A percentile compares a stretch with the other conserved stretches of the same genome.
These are phyloP conservation scores for Lipophrys pholis DNA, from an alignment of 2,113 vertebrate genomes.

Conservation along the genomic window DNA sequence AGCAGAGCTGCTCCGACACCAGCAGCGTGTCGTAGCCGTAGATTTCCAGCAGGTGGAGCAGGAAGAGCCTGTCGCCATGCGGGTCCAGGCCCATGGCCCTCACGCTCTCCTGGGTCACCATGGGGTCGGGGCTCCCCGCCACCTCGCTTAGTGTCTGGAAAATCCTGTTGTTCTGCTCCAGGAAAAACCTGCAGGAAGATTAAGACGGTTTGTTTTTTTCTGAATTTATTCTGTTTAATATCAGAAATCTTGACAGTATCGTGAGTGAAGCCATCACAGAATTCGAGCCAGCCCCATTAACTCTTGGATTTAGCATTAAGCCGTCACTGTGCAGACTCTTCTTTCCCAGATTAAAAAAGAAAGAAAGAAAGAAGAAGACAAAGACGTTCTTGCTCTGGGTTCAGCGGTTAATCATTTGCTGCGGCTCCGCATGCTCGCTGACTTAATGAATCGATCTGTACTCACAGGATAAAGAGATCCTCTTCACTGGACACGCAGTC, in stretches of 20 bases:
- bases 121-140: slow-evolving; percentile 91
- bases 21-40: slow-evolving; percentile 95
- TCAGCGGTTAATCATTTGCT: neutral
- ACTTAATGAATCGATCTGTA: slow-evolving; percentile 52
- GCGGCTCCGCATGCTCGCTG: too few species aligned
- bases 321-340: too few species aligned
- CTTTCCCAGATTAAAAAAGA: too few species aligned
- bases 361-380: neutral
- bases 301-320: too few species aligned
- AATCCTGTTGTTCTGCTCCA: slow-evolving; percentile 96
- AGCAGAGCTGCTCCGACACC: slow-evolving; percentile 95
- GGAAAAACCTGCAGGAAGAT: slow-evolving; percentile 87
- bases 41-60: slow-evolving; percentile 94
- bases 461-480: slow-evolving; percentile 96
- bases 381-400: neutral
- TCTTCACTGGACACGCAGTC: slow-evolving; percentile 93
- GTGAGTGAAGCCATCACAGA: too few species aligned
- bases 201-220: too few species aligned
- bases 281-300: too few species aligned
- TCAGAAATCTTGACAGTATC: too few species aligned
- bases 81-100: slow-evolving; percentile 96
- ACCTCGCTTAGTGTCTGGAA: slow-evolving; percentile 94
- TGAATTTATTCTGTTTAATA: neutral
- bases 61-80: slow-evolving; percentile 92
- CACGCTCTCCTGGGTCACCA: slow-evolving; percentile 91